These are phyloP conservation scores for Vanacampus margaritifer DNA, from an alignment of 2,113 vertebrate species.

Conservation along the genomic window DNA sequence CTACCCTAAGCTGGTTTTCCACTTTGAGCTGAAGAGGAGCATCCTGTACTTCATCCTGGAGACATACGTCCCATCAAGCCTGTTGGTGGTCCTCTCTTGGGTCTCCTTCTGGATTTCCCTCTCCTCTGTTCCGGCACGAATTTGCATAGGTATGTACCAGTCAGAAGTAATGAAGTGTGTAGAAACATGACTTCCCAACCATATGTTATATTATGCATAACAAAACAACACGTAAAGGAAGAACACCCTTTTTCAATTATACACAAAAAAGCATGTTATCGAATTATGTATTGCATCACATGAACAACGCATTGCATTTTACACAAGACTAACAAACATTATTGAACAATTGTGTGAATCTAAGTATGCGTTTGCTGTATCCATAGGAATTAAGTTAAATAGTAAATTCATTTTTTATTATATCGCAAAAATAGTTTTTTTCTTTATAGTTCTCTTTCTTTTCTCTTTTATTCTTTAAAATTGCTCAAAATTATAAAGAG, in stretches of 20 bases:
- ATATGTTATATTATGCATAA: background rate
- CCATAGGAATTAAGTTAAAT: no score
- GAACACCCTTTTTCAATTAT: background rate
- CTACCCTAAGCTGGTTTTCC: constrained; percentile 86
- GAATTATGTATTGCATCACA: background rate
- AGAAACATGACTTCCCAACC: background rate
- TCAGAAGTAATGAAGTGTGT: background rate
- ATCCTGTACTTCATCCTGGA: constrained; percentile 89
- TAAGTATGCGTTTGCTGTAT: background rate
- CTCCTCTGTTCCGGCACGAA: constrained; percentile 85
- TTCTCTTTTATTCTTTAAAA: no score
- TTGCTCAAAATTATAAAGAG: no score
- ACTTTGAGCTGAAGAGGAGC: constrained; percentile 87
- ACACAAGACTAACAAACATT: background rate
- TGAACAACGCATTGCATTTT: background rate
- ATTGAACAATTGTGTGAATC: background rate
- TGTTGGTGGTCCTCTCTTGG: constrained; percentile 88
- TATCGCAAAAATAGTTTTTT: no score
- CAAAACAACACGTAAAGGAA: background rate
- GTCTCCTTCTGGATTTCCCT: constrained; percentile 91
- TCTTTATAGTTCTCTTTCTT: no score
- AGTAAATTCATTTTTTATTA: no score
- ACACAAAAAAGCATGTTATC: background rate
- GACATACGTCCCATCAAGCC: constrained; percentile 86
- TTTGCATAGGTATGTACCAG: constrained; percentile 81